phyloP scores from a whole-genome alignment of 2,888 invertebrate genomes.

The Lepidocyrtinus sp. region DNA sequence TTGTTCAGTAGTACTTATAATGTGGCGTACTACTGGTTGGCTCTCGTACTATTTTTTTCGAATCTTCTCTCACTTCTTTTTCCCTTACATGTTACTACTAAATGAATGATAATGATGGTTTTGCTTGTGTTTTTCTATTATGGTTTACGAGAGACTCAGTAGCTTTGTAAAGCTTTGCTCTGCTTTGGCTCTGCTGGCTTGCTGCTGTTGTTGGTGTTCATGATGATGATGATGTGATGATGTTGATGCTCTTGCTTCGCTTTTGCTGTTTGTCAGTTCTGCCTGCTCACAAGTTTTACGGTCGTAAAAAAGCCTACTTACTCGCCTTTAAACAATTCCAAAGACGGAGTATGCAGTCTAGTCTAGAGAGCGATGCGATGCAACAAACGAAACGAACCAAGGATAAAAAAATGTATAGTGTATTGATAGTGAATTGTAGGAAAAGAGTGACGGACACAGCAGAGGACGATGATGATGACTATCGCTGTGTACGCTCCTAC shows the following conservation, averaged over 20 bases:
- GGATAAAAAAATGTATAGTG: not conserved
- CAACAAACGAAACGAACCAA: not conserved
- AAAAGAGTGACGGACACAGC: conserved; percentile 18
- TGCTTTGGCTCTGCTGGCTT: no score
- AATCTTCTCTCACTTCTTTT: conserved; percentile 2
- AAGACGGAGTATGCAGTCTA: conserved; percentile 7
- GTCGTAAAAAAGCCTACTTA: conserved; percentile 19
- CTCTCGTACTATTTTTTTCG: not conserved
- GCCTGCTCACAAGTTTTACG: conserved; percentile 21
- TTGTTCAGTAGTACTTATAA: conserved; percentile 9
- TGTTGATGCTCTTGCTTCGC: conserved; percentile 20
- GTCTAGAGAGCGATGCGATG: not conserved
- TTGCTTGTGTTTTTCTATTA: conserved; percentile 17
- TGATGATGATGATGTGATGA: conserved; percentile 14
- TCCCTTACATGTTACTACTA: conserved; percentile 23
- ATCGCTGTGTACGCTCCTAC: no score
- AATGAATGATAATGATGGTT: conserved; percentile 30
- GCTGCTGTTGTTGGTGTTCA: conserved; percentile 1
- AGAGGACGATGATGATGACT: not conserved
- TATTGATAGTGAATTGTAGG: conserved; percentile 9
- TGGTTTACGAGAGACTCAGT: conserved; percentile 20
- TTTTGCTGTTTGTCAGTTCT: conserved; percentile 28
- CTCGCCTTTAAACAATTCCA: conserved; percentile 9
- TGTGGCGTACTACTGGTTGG: conserved; percentile 12
- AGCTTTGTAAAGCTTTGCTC: not conserved